Conservation (phyloP, 1,140 invertebrate genomes). For the Macrocentrus cingulum region DNA sequence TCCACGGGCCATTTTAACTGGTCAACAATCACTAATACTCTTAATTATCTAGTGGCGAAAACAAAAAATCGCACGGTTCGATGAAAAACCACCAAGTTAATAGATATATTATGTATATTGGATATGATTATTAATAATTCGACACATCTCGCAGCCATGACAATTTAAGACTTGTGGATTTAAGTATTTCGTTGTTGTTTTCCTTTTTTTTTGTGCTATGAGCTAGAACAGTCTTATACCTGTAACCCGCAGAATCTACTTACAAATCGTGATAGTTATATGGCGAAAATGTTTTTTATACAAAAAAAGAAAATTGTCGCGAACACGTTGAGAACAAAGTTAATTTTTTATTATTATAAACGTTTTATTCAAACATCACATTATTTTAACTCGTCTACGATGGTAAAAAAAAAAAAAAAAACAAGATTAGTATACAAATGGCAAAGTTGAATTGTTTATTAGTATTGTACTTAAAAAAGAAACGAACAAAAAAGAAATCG, state of each 20-base stretch:
- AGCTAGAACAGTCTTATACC: slow-evolving; percentile 13
- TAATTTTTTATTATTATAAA: slow-evolving; percentile 4
- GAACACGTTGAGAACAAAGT: neutral
- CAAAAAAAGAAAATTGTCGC: neutral
- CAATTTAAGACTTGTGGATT: slow-evolving; percentile 17
- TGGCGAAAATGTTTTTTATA: too few species aligned
- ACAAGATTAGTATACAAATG: too few species aligned
- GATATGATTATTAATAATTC: too few species aligned
- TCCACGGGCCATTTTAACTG: too few species aligned
- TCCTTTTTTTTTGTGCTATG: slow-evolving; percentile 9
- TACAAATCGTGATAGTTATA: slow-evolving; percentile 22
- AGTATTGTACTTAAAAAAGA: slow-evolving; percentile 9
- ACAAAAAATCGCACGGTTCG: too few species aligned
- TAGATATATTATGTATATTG: too few species aligned
- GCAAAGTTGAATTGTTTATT: neutral
- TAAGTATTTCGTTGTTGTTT: slow-evolving; percentile 3
- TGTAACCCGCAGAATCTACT: slow-evolving; percentile 35
- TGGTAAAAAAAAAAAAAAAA: too few species aligned
- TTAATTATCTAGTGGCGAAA: too few species aligned
- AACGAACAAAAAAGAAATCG: neutral
- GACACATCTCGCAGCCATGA: slow-evolving; percentile 12
- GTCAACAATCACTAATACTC: too few species aligned
- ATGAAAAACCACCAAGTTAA: too few species aligned
- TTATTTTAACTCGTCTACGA: slow-evolving; percentile 1
- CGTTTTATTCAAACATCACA: neutral